phyloP scores from a whole-genome alignment of 2,797 vertebrate genomes.

The Rhincodon typus region DNA sequence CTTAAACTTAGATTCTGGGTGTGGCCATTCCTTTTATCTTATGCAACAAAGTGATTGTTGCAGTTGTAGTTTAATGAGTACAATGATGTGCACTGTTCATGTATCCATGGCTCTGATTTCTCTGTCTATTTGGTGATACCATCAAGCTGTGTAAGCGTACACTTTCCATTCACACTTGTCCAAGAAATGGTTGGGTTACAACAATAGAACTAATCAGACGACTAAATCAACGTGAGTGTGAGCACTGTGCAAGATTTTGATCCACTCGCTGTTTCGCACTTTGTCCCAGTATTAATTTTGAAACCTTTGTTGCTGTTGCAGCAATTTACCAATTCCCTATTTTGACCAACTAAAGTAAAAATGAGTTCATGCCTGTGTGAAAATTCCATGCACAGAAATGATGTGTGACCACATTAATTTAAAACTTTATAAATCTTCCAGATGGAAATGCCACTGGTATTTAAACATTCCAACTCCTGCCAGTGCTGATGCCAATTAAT shows the following conservation, averaged over 20 bases:
- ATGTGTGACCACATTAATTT: not conserved
- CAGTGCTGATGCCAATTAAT: not conserved
- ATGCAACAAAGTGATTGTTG: not conserved
- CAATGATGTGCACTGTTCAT: not conserved
- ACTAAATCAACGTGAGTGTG: not conserved
- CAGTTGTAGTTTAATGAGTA: not conserved
- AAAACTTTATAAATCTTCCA: not conserved
- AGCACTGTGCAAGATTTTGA: not conserved
- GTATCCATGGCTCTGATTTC: not conserved
- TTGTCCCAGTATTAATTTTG: not conserved
- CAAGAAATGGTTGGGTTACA: not conserved
- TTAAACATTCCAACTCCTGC: not conserved
- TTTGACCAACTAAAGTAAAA: not conserved
- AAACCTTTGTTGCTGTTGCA: not conserved
- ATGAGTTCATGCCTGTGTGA: not conserved
- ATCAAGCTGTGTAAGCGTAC: not conserved
- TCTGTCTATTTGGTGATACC: too few species aligned
- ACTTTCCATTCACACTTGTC: not conserved
- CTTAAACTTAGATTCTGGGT: not conserved
- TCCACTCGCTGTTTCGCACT: not conserved
- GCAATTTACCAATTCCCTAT: not conserved
- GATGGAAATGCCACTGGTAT: not conserved
- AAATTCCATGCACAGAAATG: not conserved
- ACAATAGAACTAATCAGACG: not conserved
- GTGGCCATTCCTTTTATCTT: not conserved